Percentiles rank a stretch among this genome's conserved stretches.
Conservation (phyloP, 2,113 vertebrate species). For the Neomonachus schauinslandi region DNA sequence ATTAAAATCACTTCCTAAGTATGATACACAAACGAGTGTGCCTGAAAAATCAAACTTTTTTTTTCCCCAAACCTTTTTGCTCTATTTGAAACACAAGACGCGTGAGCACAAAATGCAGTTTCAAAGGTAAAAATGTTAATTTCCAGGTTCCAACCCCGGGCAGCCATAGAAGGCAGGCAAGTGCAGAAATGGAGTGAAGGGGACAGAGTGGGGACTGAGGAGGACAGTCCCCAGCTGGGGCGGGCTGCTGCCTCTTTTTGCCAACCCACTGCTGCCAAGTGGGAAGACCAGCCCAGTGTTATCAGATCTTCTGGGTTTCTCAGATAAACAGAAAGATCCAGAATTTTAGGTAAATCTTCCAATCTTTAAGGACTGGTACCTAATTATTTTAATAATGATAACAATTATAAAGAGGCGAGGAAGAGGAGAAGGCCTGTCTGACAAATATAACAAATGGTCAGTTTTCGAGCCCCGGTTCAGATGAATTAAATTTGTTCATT, state of each 20-base stretch:
- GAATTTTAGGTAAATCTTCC: neutral
- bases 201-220: neutral
- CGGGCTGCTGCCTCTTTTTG: neutral
- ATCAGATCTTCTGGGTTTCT: neutral
- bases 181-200: fast-evolving
- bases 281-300: neutral
- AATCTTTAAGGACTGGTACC: neutral
- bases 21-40: neutral
- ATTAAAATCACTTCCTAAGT: neutral
- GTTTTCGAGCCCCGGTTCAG: conserved; percentile 5
- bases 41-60: neutral
- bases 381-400: neutral
- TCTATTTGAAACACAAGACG: neutral
- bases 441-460: neutral
- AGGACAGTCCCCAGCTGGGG: fast-evolving
- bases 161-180: neutral
- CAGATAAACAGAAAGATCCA: neutral
- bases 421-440: neutral
- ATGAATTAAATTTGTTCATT: conserved; percentile 20
- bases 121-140: neutral
- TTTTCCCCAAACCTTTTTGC: neutral
- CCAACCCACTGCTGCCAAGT: neutral
- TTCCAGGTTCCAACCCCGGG: neutral
- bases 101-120: neutral
- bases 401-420: neutral